Conservation (phyloP, 2,888 invertebrate genomes). For the Acrocyrtus sp. region DNA sequence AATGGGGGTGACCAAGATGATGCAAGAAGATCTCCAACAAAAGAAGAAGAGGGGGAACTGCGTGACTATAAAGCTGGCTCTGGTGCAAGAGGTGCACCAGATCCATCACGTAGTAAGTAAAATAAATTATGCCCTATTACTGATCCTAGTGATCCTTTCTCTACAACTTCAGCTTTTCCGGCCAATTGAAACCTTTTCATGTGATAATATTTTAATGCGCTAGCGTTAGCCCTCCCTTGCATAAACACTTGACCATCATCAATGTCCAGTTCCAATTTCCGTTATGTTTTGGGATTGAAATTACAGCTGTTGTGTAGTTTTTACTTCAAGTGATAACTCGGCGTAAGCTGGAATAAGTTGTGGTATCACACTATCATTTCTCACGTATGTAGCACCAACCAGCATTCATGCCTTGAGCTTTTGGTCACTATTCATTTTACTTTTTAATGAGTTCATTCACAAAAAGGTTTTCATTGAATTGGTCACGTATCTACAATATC, state of each 20-base stretch:
- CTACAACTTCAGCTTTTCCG: too few species aligned
- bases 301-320: constrained; percentile 9
- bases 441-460: constrained; percentile 6
- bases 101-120: constrained; percentile 39
- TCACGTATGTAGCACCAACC: background rate
- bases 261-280: constrained; percentile 1
- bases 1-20: constrained; percentile 26
- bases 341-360: background rate
- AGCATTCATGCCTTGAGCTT: background rate
- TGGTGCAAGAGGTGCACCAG: too few species aligned
- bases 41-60: background rate
- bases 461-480: background rate
- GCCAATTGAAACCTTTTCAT: background rate
- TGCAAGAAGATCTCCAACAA: constrained; percentile 12
- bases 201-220: background rate
- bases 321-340: background rate
- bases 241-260: background rate
- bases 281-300: constrained; percentile 8
- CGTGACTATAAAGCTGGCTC: background rate
- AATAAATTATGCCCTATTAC: background rate
- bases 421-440: background rate
- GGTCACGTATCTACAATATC: constrained; percentile 2
- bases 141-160: too few species aligned
- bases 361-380: background rate
- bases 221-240: too few species aligned